These are phyloP conservation scores for Megatriorchis doriae DNA, from an alignment of 2,113 vertebrate species.

Conservation along the genomic window DNA sequence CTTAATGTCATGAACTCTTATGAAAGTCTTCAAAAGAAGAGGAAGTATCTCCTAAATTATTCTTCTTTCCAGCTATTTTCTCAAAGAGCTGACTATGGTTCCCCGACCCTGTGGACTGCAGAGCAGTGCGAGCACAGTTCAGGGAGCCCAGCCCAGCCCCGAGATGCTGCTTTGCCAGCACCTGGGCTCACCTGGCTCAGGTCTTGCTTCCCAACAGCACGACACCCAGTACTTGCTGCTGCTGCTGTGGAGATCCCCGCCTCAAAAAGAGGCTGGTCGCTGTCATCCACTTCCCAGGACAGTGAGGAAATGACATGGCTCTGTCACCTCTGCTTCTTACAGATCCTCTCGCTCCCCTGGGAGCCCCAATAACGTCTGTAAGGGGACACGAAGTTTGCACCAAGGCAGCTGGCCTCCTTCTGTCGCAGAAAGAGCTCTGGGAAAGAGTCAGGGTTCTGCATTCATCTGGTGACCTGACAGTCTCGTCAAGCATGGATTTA, in stretches of 20 bases:
- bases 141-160: neutral
- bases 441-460: neutral
- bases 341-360: neutral
- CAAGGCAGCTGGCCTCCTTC: neutral
- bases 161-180: neutral
- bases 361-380: fast-evolving
- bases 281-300: no score
- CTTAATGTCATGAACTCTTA: neutral
- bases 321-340: neutral
- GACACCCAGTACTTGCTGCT: neutral
- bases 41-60: neutral
- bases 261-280: neutral
- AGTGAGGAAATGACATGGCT: neutral
- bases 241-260: neutral
- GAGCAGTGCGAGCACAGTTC: neutral
- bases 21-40: neutral
- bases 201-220: neutral
- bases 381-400: neutral
- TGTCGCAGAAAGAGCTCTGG: neutral
- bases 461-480: neutral
- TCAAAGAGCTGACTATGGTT: neutral
- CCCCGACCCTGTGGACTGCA: neutral
- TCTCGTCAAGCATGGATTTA: neutral
- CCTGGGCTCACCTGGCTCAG: neutral
- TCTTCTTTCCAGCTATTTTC: neutral